Conservation (phyloP, 2,888 invertebrate genomes). For the Pandemis cinnamomeana region DNA sequence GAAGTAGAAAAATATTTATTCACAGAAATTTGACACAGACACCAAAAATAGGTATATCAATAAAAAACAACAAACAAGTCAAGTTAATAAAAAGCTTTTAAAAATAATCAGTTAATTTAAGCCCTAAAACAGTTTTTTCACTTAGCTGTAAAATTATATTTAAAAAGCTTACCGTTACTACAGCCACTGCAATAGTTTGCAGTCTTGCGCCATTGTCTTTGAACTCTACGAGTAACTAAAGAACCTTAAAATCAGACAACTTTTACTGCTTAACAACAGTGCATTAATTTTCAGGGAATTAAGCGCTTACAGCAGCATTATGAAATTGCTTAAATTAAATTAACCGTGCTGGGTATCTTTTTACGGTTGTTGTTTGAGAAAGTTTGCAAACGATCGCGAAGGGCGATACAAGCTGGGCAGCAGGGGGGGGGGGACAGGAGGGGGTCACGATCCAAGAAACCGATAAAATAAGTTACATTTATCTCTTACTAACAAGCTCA, state of each 20-base stretch:
- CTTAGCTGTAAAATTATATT: no score
- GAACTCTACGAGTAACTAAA: not conserved
- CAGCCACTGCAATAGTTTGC: no score
- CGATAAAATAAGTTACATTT: slow-evolving; percentile 59
- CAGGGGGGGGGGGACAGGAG: slow-evolving; percentile 3
- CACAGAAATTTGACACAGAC: no score
- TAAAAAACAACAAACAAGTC: no score
- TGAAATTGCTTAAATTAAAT: slow-evolving; percentile 33
- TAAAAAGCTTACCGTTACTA: no score
- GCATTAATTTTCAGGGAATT: slow-evolving; percentile 26
- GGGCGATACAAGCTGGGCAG: slow-evolving; percentile 38
- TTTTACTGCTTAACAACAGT: slow-evolving; percentile 7
- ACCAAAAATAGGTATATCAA: no score
- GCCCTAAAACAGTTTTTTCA: no score
- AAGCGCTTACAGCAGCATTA: slow-evolving; percentile 24
- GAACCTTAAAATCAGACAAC: not conserved
- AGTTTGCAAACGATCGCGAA: slow-evolving; percentile 38
- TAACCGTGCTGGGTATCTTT: slow-evolving; percentile 34
- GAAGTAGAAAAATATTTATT: no score
- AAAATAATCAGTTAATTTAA: no score
- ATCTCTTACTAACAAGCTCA: slow-evolving; percentile 48
- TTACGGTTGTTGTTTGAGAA: slow-evolving; percentile 35
- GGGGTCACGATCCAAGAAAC: slow-evolving; percentile 49
- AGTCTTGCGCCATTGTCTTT: not conserved
- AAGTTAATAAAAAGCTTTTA: no score